Evolutionary conservation across 1,140 invertebrate species (phyloP).

Genomic region (Nilaparvata lugens): DNA sequence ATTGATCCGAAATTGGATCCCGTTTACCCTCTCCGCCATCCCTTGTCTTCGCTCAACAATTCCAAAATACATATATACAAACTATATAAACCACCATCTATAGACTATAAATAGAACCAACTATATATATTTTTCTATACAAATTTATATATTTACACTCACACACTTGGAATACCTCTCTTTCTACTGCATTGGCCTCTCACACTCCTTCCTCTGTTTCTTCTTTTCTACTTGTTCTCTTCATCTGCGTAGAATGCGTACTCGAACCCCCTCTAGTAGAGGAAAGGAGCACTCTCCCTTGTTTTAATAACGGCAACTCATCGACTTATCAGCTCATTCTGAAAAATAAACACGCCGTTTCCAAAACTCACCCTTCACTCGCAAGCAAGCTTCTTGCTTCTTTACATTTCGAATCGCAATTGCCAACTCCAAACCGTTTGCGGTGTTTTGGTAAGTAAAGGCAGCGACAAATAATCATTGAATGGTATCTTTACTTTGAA

Average conservation of each 20-base stretch:
- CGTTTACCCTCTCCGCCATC: conserved; percentile 16
- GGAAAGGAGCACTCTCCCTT: neutral
- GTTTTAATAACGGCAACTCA: conserved; percentile 1
- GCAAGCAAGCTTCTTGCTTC: too few species aligned
- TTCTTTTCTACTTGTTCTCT: neutral
- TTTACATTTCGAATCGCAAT: too few species aligned
- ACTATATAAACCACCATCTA: too few species aligned
- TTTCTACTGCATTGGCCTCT: neutral
- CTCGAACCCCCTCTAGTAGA: neutral
- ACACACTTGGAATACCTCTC: neutral
- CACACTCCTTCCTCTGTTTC: neutral
- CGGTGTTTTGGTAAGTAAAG: too few species aligned
- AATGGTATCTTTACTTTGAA: too few species aligned
- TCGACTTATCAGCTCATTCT: conserved; percentile 3
- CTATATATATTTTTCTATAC: too few species aligned
- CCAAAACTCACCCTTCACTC: too few species aligned
- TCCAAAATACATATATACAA: too few species aligned
- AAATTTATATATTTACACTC: neutral
- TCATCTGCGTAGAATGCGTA: neutral
- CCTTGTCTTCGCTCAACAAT: neutral
- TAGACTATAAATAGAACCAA: too few species aligned
- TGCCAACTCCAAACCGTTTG: too few species aligned
- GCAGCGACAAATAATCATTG: too few species aligned
- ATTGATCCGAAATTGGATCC: conserved; percentile 29
- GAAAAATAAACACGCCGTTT: conserved; percentile 1